Conservation (phyloP, 2,888 invertebrate genomes). For the Portevinia maculata region DNA sequence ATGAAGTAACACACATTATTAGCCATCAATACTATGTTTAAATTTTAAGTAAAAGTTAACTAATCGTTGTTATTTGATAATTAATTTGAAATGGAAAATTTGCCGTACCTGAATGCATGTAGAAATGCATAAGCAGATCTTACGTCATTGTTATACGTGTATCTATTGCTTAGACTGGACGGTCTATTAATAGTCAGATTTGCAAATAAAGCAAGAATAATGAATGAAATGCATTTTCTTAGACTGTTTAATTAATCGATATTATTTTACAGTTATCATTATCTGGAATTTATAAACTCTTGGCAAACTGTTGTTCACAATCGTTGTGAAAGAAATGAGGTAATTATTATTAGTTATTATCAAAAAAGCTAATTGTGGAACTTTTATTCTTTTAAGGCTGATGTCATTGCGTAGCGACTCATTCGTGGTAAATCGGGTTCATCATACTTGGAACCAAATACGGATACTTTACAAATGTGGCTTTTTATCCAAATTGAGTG, state of each 20-base stretch:
- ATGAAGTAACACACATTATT: constrained; percentile 31
- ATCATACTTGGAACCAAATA: too few species aligned
- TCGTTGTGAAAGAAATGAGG: not conserved
- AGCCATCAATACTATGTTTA: constrained; percentile 1
- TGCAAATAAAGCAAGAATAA: too few species aligned
- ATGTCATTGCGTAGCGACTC: too few species aligned
- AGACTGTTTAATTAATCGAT: too few species aligned
- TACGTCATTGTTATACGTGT: too few species aligned
- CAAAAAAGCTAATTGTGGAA: not conserved
- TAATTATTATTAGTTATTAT: constrained; percentile 15
- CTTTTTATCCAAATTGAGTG: too few species aligned
- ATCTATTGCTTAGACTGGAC: too few species aligned
- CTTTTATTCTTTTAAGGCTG: not conserved
- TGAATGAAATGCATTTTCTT: not conserved
- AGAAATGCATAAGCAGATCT: too few species aligned
- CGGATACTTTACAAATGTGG: too few species aligned
- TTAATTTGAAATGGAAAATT: not conserved
- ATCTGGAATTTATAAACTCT: constrained; percentile 1
- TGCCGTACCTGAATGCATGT: not conserved
- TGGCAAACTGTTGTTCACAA: not conserved
- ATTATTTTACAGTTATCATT: too few species aligned
- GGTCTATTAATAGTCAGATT: too few species aligned
- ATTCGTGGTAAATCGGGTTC: too few species aligned
- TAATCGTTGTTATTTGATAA: constrained; percentile 6
- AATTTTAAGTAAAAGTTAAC: constrained; percentile 13